Percentiles rank a stretch among this genome's conserved stretches.
These are phyloP conservation scores for Propithecus perrieri DNA, from an alignment of 2,797 vertebrate genomes.

Conservation along the genomic window DNA sequence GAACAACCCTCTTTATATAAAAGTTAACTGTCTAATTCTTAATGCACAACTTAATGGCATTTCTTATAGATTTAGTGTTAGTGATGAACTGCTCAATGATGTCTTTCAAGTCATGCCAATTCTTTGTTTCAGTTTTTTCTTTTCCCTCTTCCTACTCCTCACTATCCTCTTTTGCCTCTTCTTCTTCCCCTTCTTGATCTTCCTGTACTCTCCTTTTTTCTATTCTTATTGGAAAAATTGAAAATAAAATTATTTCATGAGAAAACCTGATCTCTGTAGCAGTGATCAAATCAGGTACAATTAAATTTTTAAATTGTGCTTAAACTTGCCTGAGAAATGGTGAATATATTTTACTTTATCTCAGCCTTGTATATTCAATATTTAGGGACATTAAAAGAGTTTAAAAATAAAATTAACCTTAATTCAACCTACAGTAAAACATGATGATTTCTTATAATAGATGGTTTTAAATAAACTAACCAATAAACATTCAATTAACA, in stretches of 20 bases:
- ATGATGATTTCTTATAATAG: background rate
- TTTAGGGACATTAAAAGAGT: background rate
- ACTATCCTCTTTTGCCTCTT: background rate
- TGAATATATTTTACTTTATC: background rate
- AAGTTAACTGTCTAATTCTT: background rate
- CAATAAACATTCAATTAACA: background rate
- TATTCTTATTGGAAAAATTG: background rate
- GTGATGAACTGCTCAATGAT: background rate
- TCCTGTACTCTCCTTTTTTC: background rate
- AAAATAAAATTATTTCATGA: background rate
- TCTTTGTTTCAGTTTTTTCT: background rate
- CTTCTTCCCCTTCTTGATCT: background rate
- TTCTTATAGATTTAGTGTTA: background rate
- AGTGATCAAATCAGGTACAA: background rate
- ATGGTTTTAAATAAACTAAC: background rate
- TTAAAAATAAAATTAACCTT: background rate
- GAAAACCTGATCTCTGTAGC: background rate
- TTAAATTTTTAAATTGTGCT: background rate
- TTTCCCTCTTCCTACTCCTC: background rate
- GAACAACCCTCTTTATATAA: background rate
- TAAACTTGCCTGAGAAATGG: background rate
- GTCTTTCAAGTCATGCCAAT: background rate
- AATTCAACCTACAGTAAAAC: background rate
- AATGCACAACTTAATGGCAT: background rate
- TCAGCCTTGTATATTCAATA: background rate